These are phyloP conservation scores for Acheta domesticus DNA, from an alignment of 2,888 invertebrate genomes.

Conservation along the genomic window DNA sequence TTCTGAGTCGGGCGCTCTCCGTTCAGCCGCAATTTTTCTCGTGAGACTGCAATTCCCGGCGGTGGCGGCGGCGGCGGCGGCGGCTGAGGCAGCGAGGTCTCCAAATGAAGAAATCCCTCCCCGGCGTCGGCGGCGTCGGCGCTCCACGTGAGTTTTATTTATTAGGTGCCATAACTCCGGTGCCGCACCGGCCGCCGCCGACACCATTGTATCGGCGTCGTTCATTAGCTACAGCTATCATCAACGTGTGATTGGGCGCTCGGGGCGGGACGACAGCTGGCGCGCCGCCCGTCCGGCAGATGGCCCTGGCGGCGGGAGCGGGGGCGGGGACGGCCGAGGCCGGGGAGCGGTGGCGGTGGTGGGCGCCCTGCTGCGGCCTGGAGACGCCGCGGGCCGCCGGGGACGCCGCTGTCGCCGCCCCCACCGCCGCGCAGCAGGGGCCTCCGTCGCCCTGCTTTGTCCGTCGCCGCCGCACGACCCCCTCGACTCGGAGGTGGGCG, in stretches of 20 bases:
- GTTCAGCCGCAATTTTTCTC: background rate
- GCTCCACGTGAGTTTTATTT: background rate
- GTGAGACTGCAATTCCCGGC: background rate
- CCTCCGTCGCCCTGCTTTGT: background rate
- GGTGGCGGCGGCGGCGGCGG: background rate
- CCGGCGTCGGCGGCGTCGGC: background rate
- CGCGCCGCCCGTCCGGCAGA: background rate
- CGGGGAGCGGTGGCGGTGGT: background rate
- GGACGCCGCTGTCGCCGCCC: slow-evolving; percentile 21
- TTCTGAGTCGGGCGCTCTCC: background rate
- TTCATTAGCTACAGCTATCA: slow-evolving; percentile 18
- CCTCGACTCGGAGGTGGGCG: background rate
- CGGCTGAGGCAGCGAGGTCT: background rate
- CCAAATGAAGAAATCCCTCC: slow-evolving; percentile 8
- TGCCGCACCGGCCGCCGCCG: background rate
- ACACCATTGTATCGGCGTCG: slow-evolving; percentile 18
- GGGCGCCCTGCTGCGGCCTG: slow-evolving; percentile 5
- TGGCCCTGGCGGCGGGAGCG: background rate
- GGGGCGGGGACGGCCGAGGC: background rate
- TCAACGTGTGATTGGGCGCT: slow-evolving; percentile 18
- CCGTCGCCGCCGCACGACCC: background rate
- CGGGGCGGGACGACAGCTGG: slow-evolving; percentile 18
- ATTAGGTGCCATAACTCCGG: slow-evolving; percentile 18
- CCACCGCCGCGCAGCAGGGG: background rate
- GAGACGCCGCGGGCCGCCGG: slow-evolving; percentile 25